Conservation (phyloP, 2,797 vertebrate genomes). For the Oryzias dopingdopingensis region DNA sequence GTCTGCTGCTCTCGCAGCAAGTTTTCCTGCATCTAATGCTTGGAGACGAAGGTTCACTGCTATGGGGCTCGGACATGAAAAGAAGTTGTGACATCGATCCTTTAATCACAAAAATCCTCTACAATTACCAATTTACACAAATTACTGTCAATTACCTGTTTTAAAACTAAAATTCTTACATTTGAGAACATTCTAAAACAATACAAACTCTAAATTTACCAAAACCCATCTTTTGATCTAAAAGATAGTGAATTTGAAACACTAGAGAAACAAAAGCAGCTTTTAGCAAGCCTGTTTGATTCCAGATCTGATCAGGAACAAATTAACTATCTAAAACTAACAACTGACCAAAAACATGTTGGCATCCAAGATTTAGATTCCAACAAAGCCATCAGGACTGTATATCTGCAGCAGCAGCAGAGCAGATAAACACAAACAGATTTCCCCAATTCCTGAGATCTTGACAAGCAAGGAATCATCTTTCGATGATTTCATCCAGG, state of each 20-base stretch:
- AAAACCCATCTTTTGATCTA: no score
- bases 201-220: no score
- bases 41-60: slow-evolving; percentile 9
- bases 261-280: background rate
- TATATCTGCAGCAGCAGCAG: background rate
- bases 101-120: no score
- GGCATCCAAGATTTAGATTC: no score
- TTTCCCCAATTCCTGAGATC: slow-evolving; percentile 31
- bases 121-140: no score
- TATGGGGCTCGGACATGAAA: slow-evolving; percentile 19
- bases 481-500: slow-evolving; percentile 51
- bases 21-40: slow-evolving; percentile 19
- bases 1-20: slow-evolving; percentile 21
- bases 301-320: slow-evolving; percentile 30
- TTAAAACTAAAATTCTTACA: no score
- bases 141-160: no score
- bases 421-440: slow-evolving; percentile 36
- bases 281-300: slow-evolving; percentile 1
- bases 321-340: no score
- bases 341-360: no score
- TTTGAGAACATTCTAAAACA: no score
- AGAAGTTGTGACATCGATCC: background rate
- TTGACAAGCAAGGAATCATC: slow-evolving; percentile 26
- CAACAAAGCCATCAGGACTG: no score
- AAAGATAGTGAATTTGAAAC: no score